Base-by-base conservation (phyloP, 2,888 invertebrate species). In the Polyommatus iphigenia region DNA sequence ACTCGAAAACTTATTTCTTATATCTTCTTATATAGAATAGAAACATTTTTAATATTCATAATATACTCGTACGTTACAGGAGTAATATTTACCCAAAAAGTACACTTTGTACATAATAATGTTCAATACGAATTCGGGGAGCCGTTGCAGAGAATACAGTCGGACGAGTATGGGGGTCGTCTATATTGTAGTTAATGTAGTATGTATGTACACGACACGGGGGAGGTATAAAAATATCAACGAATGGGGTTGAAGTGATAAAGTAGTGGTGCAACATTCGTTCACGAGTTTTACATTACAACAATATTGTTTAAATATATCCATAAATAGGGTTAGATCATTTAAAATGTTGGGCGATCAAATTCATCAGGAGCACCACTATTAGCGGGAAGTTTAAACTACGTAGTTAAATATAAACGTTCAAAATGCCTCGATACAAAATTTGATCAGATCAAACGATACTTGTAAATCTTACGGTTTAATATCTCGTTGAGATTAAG, bases 221-320 rank as follows among this genome's bases (percentile, higher is more conserved):
- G 73, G 36, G 36, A 73, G 57, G 72, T 77, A 72, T 72, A 77
- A 54, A 73, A 59, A 72, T 77, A 59, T 71, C 57, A 77, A 73
- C 36, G 15, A 77, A 77, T 32, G 54, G 71, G 41, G 73, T 62
- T 20, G 62, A 10, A 20, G 29, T 29, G 67, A 32, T 18, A 32
- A 15, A 29, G 13, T 67, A 29, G 67, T 67, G 67, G 67, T 67
- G 29, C 67, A 24, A 62, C 62, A 10, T 62, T 62, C 10, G 24
- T 24, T 62, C 62, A 62, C 46, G 10, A 46, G 46, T 46, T 46
- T 29, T 32, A 67, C 29, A 67, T 67, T 18, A 15, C 29, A 32
- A 67, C 67, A 32, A 32, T 29, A 67, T 67, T 29, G 67, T 67
- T 67, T 67, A 67, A 29, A 67, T 67, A 32, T 32, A 67, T 67